Evolutionary conservation across 1,140 invertebrate species (phyloP), one percentile per base, ranked within the genome.

Genomic region (Contarinia nasturtii): DNA sequence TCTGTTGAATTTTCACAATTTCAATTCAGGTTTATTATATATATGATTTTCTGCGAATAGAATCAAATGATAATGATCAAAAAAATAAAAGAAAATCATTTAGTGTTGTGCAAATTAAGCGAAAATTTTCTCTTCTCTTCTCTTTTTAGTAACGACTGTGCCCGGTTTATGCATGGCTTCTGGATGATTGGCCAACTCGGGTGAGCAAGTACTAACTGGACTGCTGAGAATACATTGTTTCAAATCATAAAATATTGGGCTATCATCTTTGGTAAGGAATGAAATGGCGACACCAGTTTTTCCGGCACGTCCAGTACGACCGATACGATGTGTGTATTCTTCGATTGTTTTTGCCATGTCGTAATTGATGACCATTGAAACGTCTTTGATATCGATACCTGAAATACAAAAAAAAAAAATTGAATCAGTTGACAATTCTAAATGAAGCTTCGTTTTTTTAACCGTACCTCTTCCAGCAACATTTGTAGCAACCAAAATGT

Each of bases 361-460:
- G 55, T 98, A 99, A 66, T 99, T 99, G 53, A 98, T 93, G 50
- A 97, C 93, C 67, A 96, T 75, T 1, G 91, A 94, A 0, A 99
- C 95, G 67, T 99, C 94, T 64, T 97, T 97, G 57, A 99, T 97
- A 60, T 99, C 95, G 52, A 99, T 98, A 91, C 96, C 96, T 5
- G 4, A 10, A 27, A n/a, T n/a, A n/a, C n/a, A n/a, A n/a, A n/a
- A n/a, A n/a, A n/a, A n/a, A n/a, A n/a, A n/a, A n/a, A n/a, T n/a
- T n/a, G n/a, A n/a, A n/a, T n/a, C n/a, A n/a, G n/a, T n/a, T n/a
- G n/a, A n/a, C n/a, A n/a, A n/a, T n/a, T n/a, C n/a, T n/a, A n/a
- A n/a, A n/a, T n/a, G n/a, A n/a, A n/a, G n/a, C n/a, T n/a, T n/a
- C n/a, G n/a, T n/a, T n/a, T n/a, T n/a, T n/a, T n/a, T n/a, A n/a